A percentile compares a stretch with the other conserved stretches of the same genome.
phyloP scores from a whole-genome alignment of 2,113 vertebrate species.

The Oncorhynchus gorbuscha region DNA sequence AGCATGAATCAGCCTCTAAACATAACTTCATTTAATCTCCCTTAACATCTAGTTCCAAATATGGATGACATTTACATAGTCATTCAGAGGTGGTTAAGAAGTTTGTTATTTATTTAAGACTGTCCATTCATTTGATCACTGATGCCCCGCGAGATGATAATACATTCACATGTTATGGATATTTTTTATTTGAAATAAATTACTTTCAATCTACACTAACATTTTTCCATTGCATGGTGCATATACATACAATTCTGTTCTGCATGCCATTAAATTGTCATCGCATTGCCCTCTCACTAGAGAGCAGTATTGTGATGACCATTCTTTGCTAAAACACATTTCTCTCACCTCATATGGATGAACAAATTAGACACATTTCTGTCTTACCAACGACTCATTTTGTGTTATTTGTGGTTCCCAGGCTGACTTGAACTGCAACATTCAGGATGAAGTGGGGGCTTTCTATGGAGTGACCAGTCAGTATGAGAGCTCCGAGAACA shows the following conservation, averaged over 20 bases:
- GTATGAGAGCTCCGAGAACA: conserved; percentile 98
- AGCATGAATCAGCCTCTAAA: conserved; percentile 67
- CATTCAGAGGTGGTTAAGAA: conserved; percentile 17
- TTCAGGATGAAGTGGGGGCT: conserved; percentile 91
- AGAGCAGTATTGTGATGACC: conserved; percentile 1
- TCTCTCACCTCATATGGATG: not conserved
- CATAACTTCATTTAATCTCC: conserved; percentile 64
- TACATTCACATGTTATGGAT: not conserved
- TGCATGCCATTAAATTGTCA: not conserved
- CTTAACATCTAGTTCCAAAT: conserved; percentile 47
- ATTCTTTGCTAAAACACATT: not conserved
- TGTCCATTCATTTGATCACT: not conserved
- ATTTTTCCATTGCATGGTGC: not conserved
- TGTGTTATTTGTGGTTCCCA: conserved; percentile 54
- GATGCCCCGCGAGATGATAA: not conserved
- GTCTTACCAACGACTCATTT: not conserved
- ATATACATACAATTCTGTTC: not conserved
- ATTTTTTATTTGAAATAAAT: not conserved
- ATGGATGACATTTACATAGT: conserved; percentile 44
- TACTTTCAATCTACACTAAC: not conserved
- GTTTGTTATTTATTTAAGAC: not conserved
- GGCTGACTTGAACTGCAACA: conserved; percentile 98
- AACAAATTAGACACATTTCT: not conserved
- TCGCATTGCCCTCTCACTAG: not conserved
- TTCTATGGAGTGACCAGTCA: conserved; percentile 98